A percentile compares a stretch with the other conserved stretches of the same genome.
These are phyloP conservation scores for Hyposoter dolosus DNA, from an alignment of 2,888 invertebrate genomes.

Conservation along the genomic window DNA sequence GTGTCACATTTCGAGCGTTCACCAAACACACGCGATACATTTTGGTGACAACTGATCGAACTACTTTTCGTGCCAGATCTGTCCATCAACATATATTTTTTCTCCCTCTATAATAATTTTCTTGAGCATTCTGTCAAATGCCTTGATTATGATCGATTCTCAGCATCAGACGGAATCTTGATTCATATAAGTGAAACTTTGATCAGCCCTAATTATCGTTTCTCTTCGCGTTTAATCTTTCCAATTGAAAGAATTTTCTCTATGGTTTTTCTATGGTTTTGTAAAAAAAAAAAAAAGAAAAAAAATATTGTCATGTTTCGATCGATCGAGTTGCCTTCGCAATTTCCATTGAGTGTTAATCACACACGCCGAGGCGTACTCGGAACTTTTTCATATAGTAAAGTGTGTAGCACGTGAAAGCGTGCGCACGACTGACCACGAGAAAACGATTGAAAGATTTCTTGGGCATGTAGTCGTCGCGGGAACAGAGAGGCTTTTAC, in stretches of 20 bases:
- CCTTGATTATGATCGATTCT: too few relatives aligned
- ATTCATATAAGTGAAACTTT: too few relatives aligned
- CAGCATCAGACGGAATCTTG: too few relatives aligned
- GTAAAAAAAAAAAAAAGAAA: neutral
- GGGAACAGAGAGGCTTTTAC: slow-evolving; percentile 38
- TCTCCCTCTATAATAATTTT: neutral
- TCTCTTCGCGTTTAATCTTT: too few relatives aligned
- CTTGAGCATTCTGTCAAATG: too few relatives aligned
- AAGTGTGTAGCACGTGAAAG: neutral
- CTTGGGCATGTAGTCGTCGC: slow-evolving; percentile 42
- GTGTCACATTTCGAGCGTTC: neutral
- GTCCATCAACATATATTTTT: neutral
- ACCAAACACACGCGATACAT: too few relatives aligned
- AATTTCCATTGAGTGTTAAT: neutral
- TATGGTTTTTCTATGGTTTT: neutral
- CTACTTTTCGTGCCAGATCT: neutral
- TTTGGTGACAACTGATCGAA: neutral
- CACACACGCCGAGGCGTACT: neutral
- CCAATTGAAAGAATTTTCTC: too few relatives aligned
- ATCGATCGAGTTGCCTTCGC: neutral
- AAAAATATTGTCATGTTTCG: neutral
- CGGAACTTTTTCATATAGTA: neutral
- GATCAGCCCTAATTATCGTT: too few relatives aligned
- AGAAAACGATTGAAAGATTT: slow-evolving; percentile 60
- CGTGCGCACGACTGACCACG: slow-evolving; percentile 19